These are phyloP conservation scores for Pemphredon lugubris DNA, from an alignment of 2,888 invertebrate species.

Conservation along the genomic window DNA sequence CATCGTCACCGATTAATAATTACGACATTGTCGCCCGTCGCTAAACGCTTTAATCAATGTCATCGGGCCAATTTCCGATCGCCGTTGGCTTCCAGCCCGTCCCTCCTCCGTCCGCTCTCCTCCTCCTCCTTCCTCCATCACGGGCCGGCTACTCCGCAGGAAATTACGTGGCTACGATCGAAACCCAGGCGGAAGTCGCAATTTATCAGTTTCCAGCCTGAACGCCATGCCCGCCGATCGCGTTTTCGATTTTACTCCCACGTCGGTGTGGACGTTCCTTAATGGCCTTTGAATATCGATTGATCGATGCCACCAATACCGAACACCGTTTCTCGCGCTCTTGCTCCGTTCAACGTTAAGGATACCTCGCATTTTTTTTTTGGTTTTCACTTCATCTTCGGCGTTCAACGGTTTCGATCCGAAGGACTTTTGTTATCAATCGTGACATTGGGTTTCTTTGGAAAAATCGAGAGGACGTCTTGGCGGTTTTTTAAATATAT, in stretches of 20 bases:
- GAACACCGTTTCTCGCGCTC: background rate
- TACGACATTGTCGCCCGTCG: slow-evolving; percentile 75
- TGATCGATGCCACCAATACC: slow-evolving; percentile 17
- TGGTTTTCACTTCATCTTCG: no score
- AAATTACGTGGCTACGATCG: slow-evolving; percentile 79
- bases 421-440: no score
- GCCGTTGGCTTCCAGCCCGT: slow-evolving; percentile 73
- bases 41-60: slow-evolving; percentile 81
- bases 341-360: background rate
- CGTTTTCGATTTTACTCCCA: slow-evolving; percentile 56
- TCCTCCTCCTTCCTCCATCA: slow-evolving; percentile 37
- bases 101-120: no score
- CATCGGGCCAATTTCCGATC: slow-evolving; percentile 81
- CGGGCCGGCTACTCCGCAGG: slow-evolving; percentile 74
- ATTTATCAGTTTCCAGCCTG: slow-evolving; percentile 79
- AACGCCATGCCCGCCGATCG: slow-evolving; percentile 62
- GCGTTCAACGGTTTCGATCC: no score
- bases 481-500: no score
- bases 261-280: slow-evolving; percentile 38
- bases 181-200: slow-evolving; percentile 79
- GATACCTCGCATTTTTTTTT: no score
- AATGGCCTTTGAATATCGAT: slow-evolving; percentile 53
- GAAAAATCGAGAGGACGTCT: no score
- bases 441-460: no score
- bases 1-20: slow-evolving; percentile 79